Evolutionary conservation across 2,888 invertebrate species (phyloP).

Genomic region (Lasioglossum villosulum): DNA sequence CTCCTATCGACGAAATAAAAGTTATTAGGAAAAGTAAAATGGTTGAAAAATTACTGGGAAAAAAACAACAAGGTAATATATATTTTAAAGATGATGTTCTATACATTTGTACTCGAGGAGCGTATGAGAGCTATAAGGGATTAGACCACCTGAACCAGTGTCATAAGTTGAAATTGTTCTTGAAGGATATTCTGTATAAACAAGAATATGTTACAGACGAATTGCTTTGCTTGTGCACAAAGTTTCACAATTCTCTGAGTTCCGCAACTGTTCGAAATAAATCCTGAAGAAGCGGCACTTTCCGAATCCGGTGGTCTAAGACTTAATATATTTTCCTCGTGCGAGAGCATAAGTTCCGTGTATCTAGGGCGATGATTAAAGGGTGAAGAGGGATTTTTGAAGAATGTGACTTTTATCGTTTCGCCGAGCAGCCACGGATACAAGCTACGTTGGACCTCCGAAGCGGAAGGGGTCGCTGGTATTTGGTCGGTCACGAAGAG

Average conservation of each 20-base stretch:
- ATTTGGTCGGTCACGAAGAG: conserved; percentile 1
- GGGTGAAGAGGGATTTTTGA: not conserved
- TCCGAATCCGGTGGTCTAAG: not conserved
- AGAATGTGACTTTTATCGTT: not conserved
- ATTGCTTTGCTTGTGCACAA: not conserved
- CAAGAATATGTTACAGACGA: not conserved
- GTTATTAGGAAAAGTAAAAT: not conserved
- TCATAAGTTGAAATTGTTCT: not conserved
- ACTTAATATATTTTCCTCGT: not conserved
- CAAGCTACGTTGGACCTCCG: conserved; percentile 36
- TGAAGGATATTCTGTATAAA: not conserved
- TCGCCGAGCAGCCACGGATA: not conserved
- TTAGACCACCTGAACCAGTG: not conserved
- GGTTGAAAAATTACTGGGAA: not conserved
- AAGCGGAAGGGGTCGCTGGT: not conserved
- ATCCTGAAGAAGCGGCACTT: not conserved
- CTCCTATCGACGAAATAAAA: not conserved
- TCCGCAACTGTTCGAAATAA: not conserved
- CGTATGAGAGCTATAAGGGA: not conserved
- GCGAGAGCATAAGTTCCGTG: not conserved
- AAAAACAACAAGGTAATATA: not conserved
- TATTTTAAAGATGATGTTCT: not conserved
- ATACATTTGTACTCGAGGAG: not conserved
- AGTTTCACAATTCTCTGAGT: not conserved
- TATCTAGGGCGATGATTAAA: not conserved